Evolutionary conservation across 2,797 vertebrate species (phyloP), one percentile per base, ranked within the genome.

Genomic region (Phyllotis vaccarum): DNA sequence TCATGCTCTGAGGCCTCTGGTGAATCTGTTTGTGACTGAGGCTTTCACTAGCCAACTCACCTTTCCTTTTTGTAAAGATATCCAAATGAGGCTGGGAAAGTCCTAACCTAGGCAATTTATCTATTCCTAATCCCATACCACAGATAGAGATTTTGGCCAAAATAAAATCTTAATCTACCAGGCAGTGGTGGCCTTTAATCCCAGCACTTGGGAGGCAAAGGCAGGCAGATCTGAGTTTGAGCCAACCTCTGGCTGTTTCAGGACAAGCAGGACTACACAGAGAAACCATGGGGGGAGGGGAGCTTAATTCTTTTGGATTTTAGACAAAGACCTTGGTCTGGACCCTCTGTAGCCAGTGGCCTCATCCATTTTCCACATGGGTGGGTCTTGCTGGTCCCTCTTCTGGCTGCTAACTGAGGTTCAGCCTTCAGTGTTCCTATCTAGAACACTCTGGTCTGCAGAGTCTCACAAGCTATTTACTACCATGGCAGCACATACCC

Each of bases 141-240:
- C 92, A 96, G 89, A 95, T 86, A 89, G 94, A 29, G 93, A 91
- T 86, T 94, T 95, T n/a, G 43, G 86, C 75, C 40, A 56, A 14
- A 97, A 97, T 95, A 97, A 97, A 97, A 91, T 58, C 58, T 92
- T 64, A 70, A 22, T 83, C 31, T 72, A 40, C 37, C 21, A 72
- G 37, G 37, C 37, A 72, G 37, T 74, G 37, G 37, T 43, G 3
- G 22, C 70, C 70, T 74, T 74, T 74, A 74, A 74, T 72, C 11
- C 70, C 11, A 74, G 70, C 70, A 43, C 22, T 43, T 43, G 22
- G 22, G 22, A 74, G 70, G 37, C 70, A 43, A 37, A 74, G 37
- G 70, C 37, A 43, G 22, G 37, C 37, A 43, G 70, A 74, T 74
- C 22, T 13, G 70, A 74, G 70, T 74, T 74, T 1, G 0, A 74